Percentiles rank a stretch among this genome's conserved stretches.
These are phyloP conservation scores for Pao palembangensis DNA, from an alignment of 2,113 vertebrate species.

Conservation along the genomic window DNA sequence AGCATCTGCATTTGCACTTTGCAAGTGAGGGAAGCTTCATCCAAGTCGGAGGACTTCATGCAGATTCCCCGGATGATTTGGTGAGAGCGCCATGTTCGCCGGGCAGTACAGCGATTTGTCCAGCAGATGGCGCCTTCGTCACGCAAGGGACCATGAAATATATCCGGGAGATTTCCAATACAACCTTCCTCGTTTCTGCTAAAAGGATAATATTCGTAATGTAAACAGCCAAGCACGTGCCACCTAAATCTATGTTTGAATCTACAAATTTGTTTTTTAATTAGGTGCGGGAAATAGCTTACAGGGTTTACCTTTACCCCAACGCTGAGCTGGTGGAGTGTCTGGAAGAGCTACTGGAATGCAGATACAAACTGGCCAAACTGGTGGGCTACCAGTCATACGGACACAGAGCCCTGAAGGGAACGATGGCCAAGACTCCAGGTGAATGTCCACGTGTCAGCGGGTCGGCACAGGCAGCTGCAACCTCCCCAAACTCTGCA, in stretches of 20 bases:
- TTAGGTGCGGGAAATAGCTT: slow-evolving; percentile 93
- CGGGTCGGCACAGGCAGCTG: neutral
- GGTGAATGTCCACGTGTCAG: slow-evolving; percentile 66
- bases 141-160: neutral
- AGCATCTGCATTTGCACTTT: slow-evolving; percentile 82
- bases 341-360: slow-evolving; percentile 85
- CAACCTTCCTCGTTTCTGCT: neutral
- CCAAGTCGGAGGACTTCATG: slow-evolving; percentile 82
- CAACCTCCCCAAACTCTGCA: neutral
- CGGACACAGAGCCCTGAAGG: slow-evolving; percentile 89
- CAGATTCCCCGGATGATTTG: slow-evolving; percentile 86
- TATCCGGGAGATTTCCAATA: too few relatives aligned
- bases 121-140: slow-evolving; percentile 53
- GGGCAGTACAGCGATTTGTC: neutral
- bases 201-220: neutral
- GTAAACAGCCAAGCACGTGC: neutral
- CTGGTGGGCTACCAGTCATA: slow-evolving; percentile 89
- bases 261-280: slow-evolving; percentile 8
- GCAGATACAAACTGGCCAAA: slow-evolving; percentile 83
- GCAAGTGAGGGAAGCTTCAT: slow-evolving; percentile 78
- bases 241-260: neutral
- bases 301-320: slow-evolving; percentile 91
- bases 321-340: slow-evolving; percentile 77
- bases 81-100: slow-evolving; percentile 64
- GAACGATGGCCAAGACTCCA: slow-evolving; percentile 91